These are phyloP conservation scores for Spizella passerina DNA, from an alignment of 2,797 vertebrate genomes.

Conservation along the genomic window DNA sequence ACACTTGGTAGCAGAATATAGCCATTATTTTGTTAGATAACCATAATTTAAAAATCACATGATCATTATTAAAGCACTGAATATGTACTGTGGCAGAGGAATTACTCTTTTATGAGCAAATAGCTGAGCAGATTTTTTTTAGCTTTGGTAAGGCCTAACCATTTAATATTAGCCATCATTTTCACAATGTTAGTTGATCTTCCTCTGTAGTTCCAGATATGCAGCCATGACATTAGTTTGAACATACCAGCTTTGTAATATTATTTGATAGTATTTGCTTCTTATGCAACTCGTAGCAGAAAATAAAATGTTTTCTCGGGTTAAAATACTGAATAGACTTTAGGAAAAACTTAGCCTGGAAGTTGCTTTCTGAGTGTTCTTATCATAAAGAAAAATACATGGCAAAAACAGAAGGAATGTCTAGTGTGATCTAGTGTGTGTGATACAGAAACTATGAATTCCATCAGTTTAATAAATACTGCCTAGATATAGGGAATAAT, in stretches of 20 bases:
- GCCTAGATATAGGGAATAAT: neutral
- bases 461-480: fast-evolving
- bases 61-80: neutral
- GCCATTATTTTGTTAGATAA: neutral
- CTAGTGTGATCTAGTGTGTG: neutral
- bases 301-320: neutral
- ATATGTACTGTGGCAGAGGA: neutral
- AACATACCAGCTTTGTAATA: neutral
- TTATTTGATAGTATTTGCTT: neutral
- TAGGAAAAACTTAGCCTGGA: neutral
- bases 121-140: neutral
- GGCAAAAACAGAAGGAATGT: neutral
- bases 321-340: neutral
- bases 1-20: neutral
- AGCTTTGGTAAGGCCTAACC: neutral
- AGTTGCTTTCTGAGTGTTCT: neutral
- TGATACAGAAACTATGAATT: neutral
- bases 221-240: neutral
- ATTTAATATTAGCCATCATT: neutral
- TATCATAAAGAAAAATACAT: neutral
- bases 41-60: neutral
- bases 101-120: neutral
- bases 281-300: neutral
- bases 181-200: neutral
- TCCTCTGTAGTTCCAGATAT: neutral